These are phyloP conservation scores for Drosophila longiperda DNA, from an alignment of 2,888 invertebrate species.

Conservation along the genomic window DNA sequence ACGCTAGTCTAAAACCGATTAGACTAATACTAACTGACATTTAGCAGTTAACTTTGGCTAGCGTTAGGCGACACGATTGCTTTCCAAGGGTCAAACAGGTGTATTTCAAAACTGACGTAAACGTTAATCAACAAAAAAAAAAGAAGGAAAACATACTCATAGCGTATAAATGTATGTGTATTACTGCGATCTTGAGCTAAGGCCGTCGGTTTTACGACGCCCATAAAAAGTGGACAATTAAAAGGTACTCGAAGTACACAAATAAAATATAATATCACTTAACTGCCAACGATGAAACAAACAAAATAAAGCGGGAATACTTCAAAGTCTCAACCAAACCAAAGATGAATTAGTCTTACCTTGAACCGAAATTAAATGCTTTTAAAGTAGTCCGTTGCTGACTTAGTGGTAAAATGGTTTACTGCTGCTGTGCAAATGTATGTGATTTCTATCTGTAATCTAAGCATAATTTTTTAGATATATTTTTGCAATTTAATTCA, in stretches of 20 bases:
- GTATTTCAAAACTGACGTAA: constrained; percentile 41
- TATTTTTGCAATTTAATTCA: neutral
- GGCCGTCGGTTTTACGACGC: neutral
- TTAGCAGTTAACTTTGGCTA: neutral
- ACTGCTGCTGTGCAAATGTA: neutral
- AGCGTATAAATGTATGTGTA: neutral
- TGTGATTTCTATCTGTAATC: neutral
- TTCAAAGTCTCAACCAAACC: neutral
- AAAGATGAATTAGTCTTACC: neutral
- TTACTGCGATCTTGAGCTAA: neutral
- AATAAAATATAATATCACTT: neutral
- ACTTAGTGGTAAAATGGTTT: neutral
- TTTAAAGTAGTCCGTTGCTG: neutral
- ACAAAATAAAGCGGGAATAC: neutral
- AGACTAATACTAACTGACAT: neutral
- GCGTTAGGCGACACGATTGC: neutral
- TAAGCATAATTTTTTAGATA: neutral
- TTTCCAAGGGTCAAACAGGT: constrained; percentile 36
- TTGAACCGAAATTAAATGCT: neutral
- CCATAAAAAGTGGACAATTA: neutral
- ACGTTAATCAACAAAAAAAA: neutral
- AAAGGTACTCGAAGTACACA: neutral
- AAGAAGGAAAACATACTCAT: neutral
- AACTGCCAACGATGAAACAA: neutral
- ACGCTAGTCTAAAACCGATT: neutral